phyloP scores from a whole-genome alignment of 2,888 invertebrate species.

The Chirona hameri region DNA sequence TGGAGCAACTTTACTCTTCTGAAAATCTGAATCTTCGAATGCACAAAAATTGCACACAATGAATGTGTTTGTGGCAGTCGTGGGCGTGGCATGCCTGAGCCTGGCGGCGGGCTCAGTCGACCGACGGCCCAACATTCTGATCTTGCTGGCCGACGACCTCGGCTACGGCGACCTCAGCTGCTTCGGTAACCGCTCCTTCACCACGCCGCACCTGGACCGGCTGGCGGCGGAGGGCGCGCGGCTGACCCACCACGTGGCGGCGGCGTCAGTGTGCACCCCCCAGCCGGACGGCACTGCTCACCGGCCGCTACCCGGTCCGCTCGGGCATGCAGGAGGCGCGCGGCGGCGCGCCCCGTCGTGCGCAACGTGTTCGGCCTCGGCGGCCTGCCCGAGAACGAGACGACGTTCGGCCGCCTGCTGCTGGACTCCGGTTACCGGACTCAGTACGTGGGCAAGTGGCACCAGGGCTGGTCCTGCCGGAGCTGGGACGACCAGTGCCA shows the following conservation, averaged over 20 bases:
- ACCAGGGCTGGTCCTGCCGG: too few species aligned
- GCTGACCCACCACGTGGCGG: slow-evolving; percentile 51
- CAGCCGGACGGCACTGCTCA: slow-evolving; percentile 52
- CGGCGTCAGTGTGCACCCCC: slow-evolving; percentile 49
- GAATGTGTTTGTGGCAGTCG: too few species aligned
- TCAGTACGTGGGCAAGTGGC: slow-evolving; percentile 44
- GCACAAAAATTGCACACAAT: too few species aligned
- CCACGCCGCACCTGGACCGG: slow-evolving; percentile 49
- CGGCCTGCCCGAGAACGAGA: slow-evolving; percentile 50
- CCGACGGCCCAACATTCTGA: slow-evolving; percentile 50
- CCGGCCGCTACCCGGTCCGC: slow-evolving; percentile 48
- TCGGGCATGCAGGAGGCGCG: slow-evolving; percentile 42
- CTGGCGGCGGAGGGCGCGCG: slow-evolving; percentile 46
- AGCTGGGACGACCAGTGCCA: slow-evolving; percentile 43
- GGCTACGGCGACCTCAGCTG: slow-evolving; percentile 51
- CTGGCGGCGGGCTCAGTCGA: too few species aligned
- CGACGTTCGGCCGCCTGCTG: slow-evolving; percentile 50
- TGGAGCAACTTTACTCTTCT: too few species aligned
- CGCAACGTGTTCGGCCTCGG: slow-evolving; percentile 44
- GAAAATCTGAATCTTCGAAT: too few species aligned
- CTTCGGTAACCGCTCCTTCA: slow-evolving; percentile 50
- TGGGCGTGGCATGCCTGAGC: too few species aligned
- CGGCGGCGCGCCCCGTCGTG: slow-evolving; percentile 43
- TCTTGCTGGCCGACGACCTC: slow-evolving; percentile 54
- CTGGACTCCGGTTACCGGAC: slow-evolving; percentile 49